A percentile compares a stretch with the other conserved stretches of the same genome.
These are phyloP conservation scores for Bombus consobrinus DNA, from an alignment of 1,140 invertebrate genomes.

Conservation along the genomic window DNA sequence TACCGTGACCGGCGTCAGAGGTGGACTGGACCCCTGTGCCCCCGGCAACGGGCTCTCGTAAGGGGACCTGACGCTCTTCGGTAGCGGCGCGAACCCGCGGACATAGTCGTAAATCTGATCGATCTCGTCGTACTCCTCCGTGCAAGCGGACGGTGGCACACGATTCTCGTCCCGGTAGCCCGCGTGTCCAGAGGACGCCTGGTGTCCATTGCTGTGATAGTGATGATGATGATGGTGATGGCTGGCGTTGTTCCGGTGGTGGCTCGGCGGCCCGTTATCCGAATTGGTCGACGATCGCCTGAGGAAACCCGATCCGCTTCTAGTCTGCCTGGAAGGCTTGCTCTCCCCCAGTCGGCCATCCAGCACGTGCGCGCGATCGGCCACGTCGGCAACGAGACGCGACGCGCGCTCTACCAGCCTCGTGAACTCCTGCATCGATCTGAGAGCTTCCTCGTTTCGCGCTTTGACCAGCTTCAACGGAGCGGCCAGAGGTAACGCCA, in stretches of 20 bases:
- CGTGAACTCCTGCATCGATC: conserved; percentile 90
- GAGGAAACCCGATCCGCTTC: conserved; percentile 76
- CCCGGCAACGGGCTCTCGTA: conserved; percentile 81
- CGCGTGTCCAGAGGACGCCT: conserved; percentile 65
- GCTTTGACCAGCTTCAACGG: conserved; percentile 93
- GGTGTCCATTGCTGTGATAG: conserved; percentile 69
- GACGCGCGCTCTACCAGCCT: conserved; percentile 91
- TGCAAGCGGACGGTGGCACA: conserved; percentile 82
- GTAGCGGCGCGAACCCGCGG: conserved; percentile 93
- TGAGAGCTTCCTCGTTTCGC: conserved; percentile 91
- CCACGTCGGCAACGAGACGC: conserved; percentile 90
- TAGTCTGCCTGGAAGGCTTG: conserved; percentile 81
- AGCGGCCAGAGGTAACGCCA: conserved; percentile 92
- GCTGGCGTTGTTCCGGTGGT: conserved; percentile 72
- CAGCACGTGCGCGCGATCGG: conserved; percentile 90
- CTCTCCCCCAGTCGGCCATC: conserved; percentile 90
- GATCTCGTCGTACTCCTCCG: conserved; percentile 96
- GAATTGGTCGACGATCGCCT: conserved; percentile 88
- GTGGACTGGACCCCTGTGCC: conserved; percentile 63
- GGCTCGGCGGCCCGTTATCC: conserved; percentile 84
- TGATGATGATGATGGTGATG: conserved; percentile 72
- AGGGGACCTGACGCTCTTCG: conserved; percentile 89
- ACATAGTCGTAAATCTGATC: conserved; percentile 99
- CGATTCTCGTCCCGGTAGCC: conserved; percentile 82
- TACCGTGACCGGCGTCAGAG: conserved; percentile 76